Evolutionary conservation across 1,140 invertebrate genomes (phyloP), one percentile per base, ranked within the genome.

Genomic region (Conopomorpha cramerella): DNA sequence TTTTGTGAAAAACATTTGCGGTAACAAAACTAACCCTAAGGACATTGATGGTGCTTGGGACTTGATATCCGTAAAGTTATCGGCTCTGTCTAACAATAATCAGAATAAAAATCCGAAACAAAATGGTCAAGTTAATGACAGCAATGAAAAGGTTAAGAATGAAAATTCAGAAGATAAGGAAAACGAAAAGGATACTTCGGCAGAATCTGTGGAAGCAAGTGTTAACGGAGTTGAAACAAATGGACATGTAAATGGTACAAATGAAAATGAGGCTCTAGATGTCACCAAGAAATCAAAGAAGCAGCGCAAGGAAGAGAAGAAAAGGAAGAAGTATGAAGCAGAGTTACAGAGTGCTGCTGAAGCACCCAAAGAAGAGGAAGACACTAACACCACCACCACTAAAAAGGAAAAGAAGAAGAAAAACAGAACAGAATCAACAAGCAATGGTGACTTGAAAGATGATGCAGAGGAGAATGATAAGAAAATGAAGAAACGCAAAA

Each of bases 11-110:
- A 89, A 80, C 65, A 79, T 82, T 15, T 81, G 83, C 38, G 80
- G 83, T 18, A 67, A 79, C 10, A 81, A 78, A 63, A 73, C 78
- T 16, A 81, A 81, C 34, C 60, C 55, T 27, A 54, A 74, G 29
- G 74, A 86, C 39, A 80, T 88, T 33, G 81, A 86, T 27, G 79
- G 78, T 39, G 83, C 87, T 8, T 91, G 88, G 87, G 58, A 79
- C 26, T 80, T 88, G 45, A 84, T 91, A 41, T 86, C 89, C 51
- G 80, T 77, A 32, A 83, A 87, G 45, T 78, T 86, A 31, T 25
- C 52, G 18, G 82, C 81, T 40, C 62, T 82, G 46, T 72, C 81
- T 25, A 81, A 43, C 16, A 56, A 57, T 37, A 44, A 52, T 36
- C 45, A 48, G 34, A 61, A 61, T 43, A 58, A 40, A 38, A 47